Percentiles rank a stretch among this genome's conserved stretches.
phyloP scores from a whole-genome alignment of 2,797 vertebrate species.

The Pelodytes ibericus region DNA sequence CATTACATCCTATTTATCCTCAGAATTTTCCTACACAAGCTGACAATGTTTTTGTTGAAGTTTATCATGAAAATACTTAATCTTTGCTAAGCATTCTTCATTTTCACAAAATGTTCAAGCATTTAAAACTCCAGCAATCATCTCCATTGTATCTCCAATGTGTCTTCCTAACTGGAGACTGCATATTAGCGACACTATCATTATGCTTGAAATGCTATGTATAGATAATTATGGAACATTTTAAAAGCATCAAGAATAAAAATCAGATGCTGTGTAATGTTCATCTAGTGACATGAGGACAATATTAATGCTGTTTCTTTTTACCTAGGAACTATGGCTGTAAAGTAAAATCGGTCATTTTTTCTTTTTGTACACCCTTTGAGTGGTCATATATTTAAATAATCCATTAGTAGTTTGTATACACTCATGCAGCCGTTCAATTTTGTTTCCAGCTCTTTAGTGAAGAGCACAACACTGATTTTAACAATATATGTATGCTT shows the following conservation, averaged over 20 bases:
- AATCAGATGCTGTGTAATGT: too few species aligned
- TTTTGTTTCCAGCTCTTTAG: conserved; percentile 16
- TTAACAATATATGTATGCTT: conserved; percentile 37
- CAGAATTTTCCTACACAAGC: too few species aligned
- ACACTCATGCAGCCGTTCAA: conserved; percentile 29
- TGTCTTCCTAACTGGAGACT: too few species aligned
- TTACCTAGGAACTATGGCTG: background rate
- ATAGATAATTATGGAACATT: background rate
- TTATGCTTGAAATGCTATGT: too few species aligned
- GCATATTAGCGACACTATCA: too few species aligned
- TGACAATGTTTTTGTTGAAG: too few species aligned
- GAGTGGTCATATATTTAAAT: conserved; percentile 12
- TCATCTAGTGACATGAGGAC: too few species aligned
- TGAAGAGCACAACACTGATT: conserved; percentile 28
- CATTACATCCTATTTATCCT: too few species aligned
- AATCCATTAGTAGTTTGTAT: conserved; percentile 21
- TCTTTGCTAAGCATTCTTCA: background rate
- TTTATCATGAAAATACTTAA: too few species aligned
- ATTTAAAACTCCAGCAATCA: too few species aligned
- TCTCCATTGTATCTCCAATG: too few species aligned
- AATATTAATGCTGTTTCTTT: background rate
- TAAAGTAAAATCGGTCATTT: background rate
- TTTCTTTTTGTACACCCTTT: background rate
- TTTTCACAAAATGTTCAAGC: background rate
- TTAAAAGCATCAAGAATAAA: too few species aligned